Evolutionary conservation across 2,888 invertebrate genomes (phyloP), one percentile per base, ranked within the genome.

Genomic region (Abrostola tripartita): DNA sequence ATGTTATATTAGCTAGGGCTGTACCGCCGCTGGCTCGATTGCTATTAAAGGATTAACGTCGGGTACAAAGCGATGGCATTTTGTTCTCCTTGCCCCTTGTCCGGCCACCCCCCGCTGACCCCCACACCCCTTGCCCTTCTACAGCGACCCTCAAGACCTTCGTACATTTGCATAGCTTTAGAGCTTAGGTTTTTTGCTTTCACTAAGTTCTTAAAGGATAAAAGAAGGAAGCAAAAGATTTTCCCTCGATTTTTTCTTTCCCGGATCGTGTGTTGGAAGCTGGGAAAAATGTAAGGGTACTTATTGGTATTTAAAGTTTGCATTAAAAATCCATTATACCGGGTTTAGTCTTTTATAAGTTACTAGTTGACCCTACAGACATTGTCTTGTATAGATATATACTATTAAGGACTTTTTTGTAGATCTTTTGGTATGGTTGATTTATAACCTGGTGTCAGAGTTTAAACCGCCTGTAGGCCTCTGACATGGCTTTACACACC

Each of bases 141-240:
- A 74, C 81, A 78, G 74, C 84, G 85, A 87, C 90, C 92, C 90
- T 91, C 85, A 92, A 93, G 93, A 92, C 91, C 90, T 92, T 91
- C 88, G 88, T 88, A 91, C 89, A 94, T 94, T 94, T 94, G 92
- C 93, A 94, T 94, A 93, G 92, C 92, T 92, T 92, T 92, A 85
- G 85, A 86, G 90, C 90, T 92, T 88, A 92, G 91, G 82, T 89
- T 92, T 92, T 92, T 90, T 90, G 83, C 88, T 86, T 83, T 83
- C 79, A 78, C 86, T 86, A 82, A 85, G 86, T 89, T 90, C 91
- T 92, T 92, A 92, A 87, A 88, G 90, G 91, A 92, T 92, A 90
- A 91, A 90, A 87, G 79, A 86, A 85, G 77, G 79, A 83, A 75
- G 78, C 65, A 63, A 67, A 82, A 82, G 74, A 78, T 82, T 83